Evolutionary conservation across 2,113 vertebrate species (phyloP).

Genomic region (Chionodraco myersi): DNA sequence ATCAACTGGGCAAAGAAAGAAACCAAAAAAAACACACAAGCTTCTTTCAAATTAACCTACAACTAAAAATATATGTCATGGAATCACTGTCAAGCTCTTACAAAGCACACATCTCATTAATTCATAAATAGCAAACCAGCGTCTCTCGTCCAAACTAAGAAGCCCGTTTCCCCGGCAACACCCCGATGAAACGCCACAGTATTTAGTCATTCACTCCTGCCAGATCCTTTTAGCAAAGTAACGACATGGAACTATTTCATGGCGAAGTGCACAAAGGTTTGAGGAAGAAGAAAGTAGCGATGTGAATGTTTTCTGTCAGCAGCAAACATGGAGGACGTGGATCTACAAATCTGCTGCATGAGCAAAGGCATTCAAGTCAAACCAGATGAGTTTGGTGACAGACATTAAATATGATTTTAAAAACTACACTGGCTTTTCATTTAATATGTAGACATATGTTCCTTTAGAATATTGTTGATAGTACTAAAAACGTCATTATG

Average conservation of each 20-base stretch:
- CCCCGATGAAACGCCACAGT: neutral
- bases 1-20: slow-evolving; percentile 24
- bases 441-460: neutral
- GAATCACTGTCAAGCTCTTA: slow-evolving; percentile 53
- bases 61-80: slow-evolving; percentile 62
- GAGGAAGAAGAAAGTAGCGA: neutral
- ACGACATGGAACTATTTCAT: neutral
- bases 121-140: slow-evolving; percentile 61
- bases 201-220: neutral
- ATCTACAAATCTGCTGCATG: too few species aligned
- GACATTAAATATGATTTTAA: neutral
- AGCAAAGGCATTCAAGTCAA: too few species aligned
- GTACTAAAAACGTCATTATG: neutral
- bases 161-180: slow-evolving; percentile 6
- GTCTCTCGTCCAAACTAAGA: slow-evolving; percentile 2
- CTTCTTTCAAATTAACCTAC: slow-evolving; percentile 56
- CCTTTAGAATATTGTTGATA: neutral
- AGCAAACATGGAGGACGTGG: neutral
- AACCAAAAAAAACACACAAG: neutral
- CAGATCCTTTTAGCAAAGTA: neutral
- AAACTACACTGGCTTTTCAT: neutral
- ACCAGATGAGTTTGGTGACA: neutral
- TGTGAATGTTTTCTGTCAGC: neutral
- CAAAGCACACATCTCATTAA: slow-evolving; percentile 61
- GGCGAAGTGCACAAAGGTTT: neutral